A percentile compares a stretch with the other conserved stretches of the same genome.
Evolutionary conservation across 2,888 invertebrate genomes (phyloP).

Genomic region (Conus canariensis): DNA sequence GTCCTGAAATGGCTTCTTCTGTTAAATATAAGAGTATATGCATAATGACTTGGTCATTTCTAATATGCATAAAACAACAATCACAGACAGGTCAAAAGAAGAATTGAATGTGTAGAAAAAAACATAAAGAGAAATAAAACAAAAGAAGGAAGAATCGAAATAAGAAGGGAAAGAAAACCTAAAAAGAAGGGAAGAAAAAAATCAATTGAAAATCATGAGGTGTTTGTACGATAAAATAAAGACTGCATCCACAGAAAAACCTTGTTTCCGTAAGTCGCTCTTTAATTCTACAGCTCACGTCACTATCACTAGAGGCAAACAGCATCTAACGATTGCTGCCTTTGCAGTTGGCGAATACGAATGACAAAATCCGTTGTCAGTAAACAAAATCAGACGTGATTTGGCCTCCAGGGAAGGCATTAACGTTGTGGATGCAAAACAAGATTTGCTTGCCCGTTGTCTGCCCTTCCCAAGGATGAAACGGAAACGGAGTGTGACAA

Average conservation of each 20-base stretch:
- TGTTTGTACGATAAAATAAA: not conserved
- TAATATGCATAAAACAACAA: no score
- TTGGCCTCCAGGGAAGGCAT: slow-evolving; percentile 12
- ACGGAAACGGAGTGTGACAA: not conserved
- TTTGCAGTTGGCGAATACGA: slow-evolving; percentile 33
- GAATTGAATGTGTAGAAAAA: no score
- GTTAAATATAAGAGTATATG: no score
- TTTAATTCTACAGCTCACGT: not conserved
- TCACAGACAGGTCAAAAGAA: no score
- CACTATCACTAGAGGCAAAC: not conserved
- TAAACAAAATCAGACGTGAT: slow-evolving; percentile 41
- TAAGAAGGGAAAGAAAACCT: no score
- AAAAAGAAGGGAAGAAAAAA: no score
- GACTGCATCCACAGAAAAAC: not conserved
- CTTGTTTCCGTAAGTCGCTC: slow-evolving; percentile 13
- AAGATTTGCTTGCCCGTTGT: not conserved
- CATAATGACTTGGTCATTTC: no score
- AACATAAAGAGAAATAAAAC: no score
- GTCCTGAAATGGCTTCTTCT: no score
- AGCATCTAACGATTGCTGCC: not conserved
- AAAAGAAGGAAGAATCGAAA: no score
- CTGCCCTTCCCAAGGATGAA: not conserved
- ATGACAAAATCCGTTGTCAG: slow-evolving; percentile 40
- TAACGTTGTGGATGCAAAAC: not conserved
- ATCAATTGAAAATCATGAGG: no score